Base-by-base conservation (phyloP, 2,113 vertebrate species). In the Mungos mungo region DNA sequence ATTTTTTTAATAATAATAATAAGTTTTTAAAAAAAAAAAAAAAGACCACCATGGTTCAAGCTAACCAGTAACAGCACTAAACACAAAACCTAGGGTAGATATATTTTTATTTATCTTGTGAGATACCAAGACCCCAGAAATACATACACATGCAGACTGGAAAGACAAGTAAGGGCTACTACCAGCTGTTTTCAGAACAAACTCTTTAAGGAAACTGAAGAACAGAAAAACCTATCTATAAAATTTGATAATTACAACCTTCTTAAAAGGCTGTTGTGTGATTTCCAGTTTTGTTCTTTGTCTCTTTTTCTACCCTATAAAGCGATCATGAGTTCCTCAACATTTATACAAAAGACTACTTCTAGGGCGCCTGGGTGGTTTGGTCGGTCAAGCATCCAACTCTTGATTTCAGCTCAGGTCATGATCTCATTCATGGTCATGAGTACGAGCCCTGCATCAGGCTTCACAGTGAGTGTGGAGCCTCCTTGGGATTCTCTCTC, bases 211-310 rank as follows among this genome's bases (percentile, higher is more conserved):
- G 16, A 92, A 96, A 95, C 0, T 91, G 50, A 92, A 83, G 68
- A 77, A 87, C 1, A 79, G 69, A 31, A 94, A 92, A 90, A n/a
- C 2, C 19, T 85, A 69, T 47, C 31, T 88, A 88, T 54, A 88
- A 96, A 90, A 95, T 93, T 84, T 71, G 38, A 90, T 31, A 52
- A 96, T 38, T 74, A 81, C 11, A 85, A 80, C 54, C 47, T 86
- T 82, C 11, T 94, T 91, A 81, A 90, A 94, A 83, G 50, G 13
- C 38, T 88, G 15, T 57, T 35, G 35, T 35, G 41, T 33, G 33
- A 92, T 88, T n/a, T 74, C 41, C 18, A 45, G 7, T 74, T 96
- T 85, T 83, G 41, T 68, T 88, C 90, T 96, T 81, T 93, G 50
- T 33, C 31, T 89, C 52, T 72, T 83, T 93, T 93, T 81, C 87